Conservation (phyloP, 2,113 vertebrate species). For the Meriones unguiculatus region DNA sequence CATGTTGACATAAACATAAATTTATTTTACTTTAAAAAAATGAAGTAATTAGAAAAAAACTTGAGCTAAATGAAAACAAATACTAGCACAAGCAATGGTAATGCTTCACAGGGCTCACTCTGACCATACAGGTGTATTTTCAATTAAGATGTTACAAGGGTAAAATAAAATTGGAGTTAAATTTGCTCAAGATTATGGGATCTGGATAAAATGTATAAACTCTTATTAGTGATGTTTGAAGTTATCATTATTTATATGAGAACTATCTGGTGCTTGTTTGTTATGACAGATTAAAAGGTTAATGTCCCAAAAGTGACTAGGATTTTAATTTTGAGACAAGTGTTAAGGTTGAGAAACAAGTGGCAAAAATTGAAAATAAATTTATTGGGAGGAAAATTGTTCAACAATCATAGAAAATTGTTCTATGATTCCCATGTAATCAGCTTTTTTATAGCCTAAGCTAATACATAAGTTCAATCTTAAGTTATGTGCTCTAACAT, state of each 20-base stretch:
- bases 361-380: neutral
- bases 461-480: neutral
- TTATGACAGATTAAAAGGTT: neutral
- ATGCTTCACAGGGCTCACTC: neutral
- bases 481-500: neutral
- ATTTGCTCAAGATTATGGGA: neutral
- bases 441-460: neutral
- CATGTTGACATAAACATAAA: neutral
- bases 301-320: neutral
- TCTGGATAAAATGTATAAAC: neutral
- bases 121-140: neutral
- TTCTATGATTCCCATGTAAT: neutral
- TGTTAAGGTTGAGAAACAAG: neutral
- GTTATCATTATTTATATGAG: neutral
- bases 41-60: neutral
- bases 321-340: neutral
- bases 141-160: neutral
- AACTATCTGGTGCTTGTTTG: neutral
- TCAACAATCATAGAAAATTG: neutral
- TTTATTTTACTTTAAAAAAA: neutral
- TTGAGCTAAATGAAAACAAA: slow-evolving; percentile 17
- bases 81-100: neutral
- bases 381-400: neutral
- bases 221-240: neutral
- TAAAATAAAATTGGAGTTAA: neutral